Conservation (phyloP, 2,797 vertebrate species). For the Esox lucius region DNA sequence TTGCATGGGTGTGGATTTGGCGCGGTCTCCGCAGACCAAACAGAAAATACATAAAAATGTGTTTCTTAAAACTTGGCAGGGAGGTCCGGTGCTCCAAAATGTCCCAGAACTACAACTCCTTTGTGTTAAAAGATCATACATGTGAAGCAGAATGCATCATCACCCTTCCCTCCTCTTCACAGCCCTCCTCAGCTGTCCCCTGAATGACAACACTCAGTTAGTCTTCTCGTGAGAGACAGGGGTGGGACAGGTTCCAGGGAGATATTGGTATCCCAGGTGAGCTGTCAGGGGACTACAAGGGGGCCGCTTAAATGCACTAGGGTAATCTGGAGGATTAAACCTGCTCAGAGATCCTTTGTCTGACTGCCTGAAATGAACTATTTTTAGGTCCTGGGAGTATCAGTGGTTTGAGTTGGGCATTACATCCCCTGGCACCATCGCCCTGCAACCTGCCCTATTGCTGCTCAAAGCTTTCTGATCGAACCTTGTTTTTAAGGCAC, state of each 20-base stretch:
- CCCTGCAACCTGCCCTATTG: neutral
- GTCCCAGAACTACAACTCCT: neutral
- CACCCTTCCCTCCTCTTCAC: neutral
- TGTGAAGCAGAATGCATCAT: no score
- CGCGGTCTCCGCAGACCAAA: neutral
- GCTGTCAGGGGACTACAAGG: slow-evolving; percentile 12
- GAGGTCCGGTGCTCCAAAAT: neutral
- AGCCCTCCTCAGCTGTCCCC: neutral
- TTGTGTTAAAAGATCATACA: neutral
- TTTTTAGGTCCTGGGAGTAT: slow-evolving; percentile 25
- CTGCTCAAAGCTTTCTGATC: slow-evolving; percentile 14
- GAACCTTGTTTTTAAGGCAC: neutral
- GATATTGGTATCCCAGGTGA: slow-evolving; percentile 18
- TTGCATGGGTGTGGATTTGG: neutral
- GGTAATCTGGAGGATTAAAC: slow-evolving; percentile 32
- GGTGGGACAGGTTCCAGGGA: slow-evolving; percentile 19
- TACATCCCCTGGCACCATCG: slow-evolving; percentile 26
- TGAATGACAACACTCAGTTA: slow-evolving; percentile 12
- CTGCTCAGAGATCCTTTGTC: slow-evolving; percentile 28
- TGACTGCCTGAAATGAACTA: slow-evolving; percentile 28
- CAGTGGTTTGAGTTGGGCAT: slow-evolving; percentile 25
- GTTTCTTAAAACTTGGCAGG: neutral
- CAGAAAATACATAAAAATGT: neutral
- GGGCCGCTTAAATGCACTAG: neutral
- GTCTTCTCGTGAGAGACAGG: slow-evolving; percentile 25